Base-by-base conservation (phyloP, 1,140 invertebrate species). In the Zaprionus inermis region DNA sequence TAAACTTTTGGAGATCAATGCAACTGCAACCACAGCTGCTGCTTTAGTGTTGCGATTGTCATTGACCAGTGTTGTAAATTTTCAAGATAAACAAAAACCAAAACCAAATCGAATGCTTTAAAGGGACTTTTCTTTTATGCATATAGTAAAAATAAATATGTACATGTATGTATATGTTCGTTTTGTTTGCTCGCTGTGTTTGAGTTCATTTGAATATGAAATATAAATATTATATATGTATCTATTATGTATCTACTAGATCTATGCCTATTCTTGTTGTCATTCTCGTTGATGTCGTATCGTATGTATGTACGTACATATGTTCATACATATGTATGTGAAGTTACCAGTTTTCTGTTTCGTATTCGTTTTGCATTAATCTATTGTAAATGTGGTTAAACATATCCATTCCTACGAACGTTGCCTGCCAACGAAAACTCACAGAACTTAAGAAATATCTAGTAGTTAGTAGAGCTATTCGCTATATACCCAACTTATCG, bases 181-280 rank as follows among this genome's bases (percentile, higher is more conserved):
- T 67, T 60, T 69, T 32, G 32, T 61, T 69, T 69, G 66, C 66
- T 11, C 66, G 66, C 56, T 51, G 16, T 51, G 16, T 51, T 67
- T 32, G 6, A 41, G 46, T 24, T 57, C 12, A 16, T 49, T 66
- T n/a, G 14, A 16, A 36, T 56, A 56, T 32, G 7, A 32, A 20
- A n/a, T 32, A 18, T 49, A 34, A 12, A 56, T 36, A 34, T 32
- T 16, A 64, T 34, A 64, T 64, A 30, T 61, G 49, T 28, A 28
- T 28, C 3, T 28, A 28, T 28, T 49, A 49, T 71, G 34, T 68
- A 59, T 63, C 38, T 30, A 66, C 41, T 44, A 44, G 38, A 9
- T 44, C 69, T 73, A 56, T 78, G 61, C 6, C 38, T 72, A 51
- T 63, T 61, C 20, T 70, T 76, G 44, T 58, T 78, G 41, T 68